Evolutionary conservation across 2,113 vertebrate genomes (phyloP), one percentile per base, ranked within the genome.

Genomic region (Ptyas mucosa): DNA sequence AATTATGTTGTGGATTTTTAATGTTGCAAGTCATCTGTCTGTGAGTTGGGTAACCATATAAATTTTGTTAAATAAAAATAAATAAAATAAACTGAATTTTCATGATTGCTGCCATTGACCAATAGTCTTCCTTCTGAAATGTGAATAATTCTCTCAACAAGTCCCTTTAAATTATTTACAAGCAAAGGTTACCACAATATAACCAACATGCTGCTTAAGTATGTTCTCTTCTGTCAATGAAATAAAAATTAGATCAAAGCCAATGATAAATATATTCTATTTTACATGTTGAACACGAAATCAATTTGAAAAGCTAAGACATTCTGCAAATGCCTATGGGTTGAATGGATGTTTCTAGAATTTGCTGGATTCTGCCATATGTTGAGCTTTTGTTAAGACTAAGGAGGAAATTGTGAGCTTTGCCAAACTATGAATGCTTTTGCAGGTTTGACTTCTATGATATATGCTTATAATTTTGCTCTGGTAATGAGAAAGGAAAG

Each of bases 361-460:
- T 57, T 93, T 94, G 75, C 91, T 92, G 94, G 91, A 51, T 96
- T 94, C 85, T 58, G 58, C 95, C 95, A 93, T 94, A 95, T 96
- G 94, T 91, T 61, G 34, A 53, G 92, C 87, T 90, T 95, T 96
- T 95, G 89, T 93, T 94, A 97, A 96, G 91, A 58, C 89, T 93
- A 91, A 88, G 92, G 96, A 96, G 95, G 92, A 94, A 88, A 94
- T 9, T 94, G 89, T 94, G 94, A 55, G 93, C 94, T 92, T 96
- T 96, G 94, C 90, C 95, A 97, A 97, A 92, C 90, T 52, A 53
- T 85, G 94, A 51, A 29, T 2, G 0, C 18, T 43, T 46, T 93
- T 95, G 69, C 81, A 91, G 89, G 85, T 85, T 89, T 93, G 91
- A 75, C 53, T 91, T 52, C 87, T 58, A 8, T 46, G 90, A 12